Evolutionary conservation across 2,888 invertebrate species (phyloP).

Genomic region (Cataglyphis cursor): DNA sequence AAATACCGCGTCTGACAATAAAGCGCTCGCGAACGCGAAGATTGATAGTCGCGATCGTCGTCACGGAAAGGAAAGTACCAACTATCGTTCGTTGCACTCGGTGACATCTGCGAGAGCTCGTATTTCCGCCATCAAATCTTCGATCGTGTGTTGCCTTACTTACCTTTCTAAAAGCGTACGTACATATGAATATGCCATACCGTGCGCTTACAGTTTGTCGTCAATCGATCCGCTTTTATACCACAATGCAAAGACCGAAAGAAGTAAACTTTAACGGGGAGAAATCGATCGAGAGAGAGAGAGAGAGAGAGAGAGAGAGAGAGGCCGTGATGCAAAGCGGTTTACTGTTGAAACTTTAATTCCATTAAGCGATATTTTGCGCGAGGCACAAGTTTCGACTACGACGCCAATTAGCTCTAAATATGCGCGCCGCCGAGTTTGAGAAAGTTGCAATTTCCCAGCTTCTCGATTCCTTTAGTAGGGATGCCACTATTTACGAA

Average conservation of each 20-base stretch:
- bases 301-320: not conserved
- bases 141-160: conserved; percentile 20
- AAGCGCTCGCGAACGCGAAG: conserved; percentile 24
- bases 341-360: conserved; percentile 36
- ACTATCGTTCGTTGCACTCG: conserved; percentile 49
- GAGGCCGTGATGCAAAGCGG: conserved; percentile 29
- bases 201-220: not conserved
- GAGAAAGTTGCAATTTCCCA: conserved; percentile 39
- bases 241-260: conserved; percentile 43
- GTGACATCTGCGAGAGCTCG: conserved; percentile 22
- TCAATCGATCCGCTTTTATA: conserved; percentile 46
- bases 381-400: not conserved
- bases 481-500: conserved; percentile 13
- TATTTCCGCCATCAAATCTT: conserved; percentile 17
- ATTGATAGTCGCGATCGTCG: conserved; percentile 37
- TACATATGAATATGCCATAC: conserved; percentile 38
- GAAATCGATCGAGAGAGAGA: conserved; percentile 41
- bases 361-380: conserved; percentile 39
- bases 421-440: conserved; percentile 3
- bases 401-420: not conserved
- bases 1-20: conserved; percentile 32
- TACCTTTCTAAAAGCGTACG: conserved; percentile 38
- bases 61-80: conserved; percentile 19
- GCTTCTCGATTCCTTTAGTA: conserved; percentile 15
- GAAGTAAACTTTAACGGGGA: conserved; percentile 40